Base-by-base conservation (phyloP, 2,888 invertebrate genomes). In the Pachycephus smyrnensis region DNA sequence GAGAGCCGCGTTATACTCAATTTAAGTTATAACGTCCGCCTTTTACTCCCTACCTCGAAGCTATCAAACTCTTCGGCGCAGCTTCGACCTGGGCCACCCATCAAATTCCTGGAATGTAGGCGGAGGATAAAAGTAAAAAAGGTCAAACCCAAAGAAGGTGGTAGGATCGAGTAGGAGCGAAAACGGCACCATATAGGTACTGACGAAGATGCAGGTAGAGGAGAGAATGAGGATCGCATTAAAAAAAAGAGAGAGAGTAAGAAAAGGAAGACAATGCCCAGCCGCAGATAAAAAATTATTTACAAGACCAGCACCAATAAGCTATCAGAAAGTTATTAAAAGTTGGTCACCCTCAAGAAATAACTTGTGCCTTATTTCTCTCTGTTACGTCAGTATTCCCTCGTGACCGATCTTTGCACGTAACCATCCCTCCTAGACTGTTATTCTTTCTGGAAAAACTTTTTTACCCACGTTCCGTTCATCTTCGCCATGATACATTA, bases 291-390 rank as follows among this genome's bases (percentile, higher is more conserved):
- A 40, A 73, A 83, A 85, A 88, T 88, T 88, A 88, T 88, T 87
- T 87, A 86, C 84, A 85, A 87, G 84, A 76, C 78, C 79, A 74
- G 76, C 78, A 76, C 81, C 83, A 86, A 88, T 85, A 85, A 85
- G 86, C 85, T 84, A 86, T 88, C 86, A 84, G 86, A 88, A 88
- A 88, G 82, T 87, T 86, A 87, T 88, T 88, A 88, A 88, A 88
- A 88, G 87, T 88, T 88, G 23, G 86, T 84, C 86, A 83, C 83
- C 80, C 84, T 82, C 82, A 81, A 86, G 85, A 87, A 87, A 86
- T 86, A 88, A 84, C 85, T 84, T 80, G 81, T 80, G 84, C 80
- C 82, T 9, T 73, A 69, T 30, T 32, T 40, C 31, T 3, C 36
- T 11, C 11, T 12, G 15, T 3, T 37, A n/a, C 79, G 78, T 75